These are phyloP conservation scores for Osedax frankpressi DNA, from an alignment of 2,888 invertebrate species.

Conservation along the genomic window DNA sequence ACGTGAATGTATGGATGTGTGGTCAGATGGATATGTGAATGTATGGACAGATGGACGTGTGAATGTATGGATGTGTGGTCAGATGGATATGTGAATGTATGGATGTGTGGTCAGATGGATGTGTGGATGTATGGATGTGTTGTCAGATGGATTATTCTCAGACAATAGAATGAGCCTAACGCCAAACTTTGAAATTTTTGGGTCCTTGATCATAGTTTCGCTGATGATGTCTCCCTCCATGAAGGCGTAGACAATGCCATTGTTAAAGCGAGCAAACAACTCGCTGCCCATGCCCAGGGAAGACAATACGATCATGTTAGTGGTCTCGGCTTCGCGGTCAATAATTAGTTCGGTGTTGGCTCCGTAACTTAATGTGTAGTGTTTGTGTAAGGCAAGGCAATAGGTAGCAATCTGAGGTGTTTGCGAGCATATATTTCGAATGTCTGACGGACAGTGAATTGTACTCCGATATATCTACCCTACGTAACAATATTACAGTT, in stretches of 20 bases:
- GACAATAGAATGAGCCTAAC: no score
- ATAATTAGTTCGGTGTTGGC: constrained; percentile 82
- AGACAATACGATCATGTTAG: constrained; percentile 52
- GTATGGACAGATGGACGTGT: background rate
- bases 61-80: background rate
- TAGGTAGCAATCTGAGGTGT: no score
- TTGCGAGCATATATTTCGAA: no score
- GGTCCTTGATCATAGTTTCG: constrained; percentile 34
- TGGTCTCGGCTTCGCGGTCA: constrained; percentile 64
- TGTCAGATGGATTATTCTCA: no score
- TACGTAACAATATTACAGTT: no score
- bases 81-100: background rate
- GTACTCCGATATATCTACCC: no score
- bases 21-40: background rate
- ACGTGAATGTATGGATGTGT: background rate
- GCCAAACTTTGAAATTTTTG: constrained; percentile 23
- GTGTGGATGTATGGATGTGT: background rate
- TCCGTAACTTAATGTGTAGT: no score
- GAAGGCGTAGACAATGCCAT: constrained; percentile 77
- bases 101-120: background rate
- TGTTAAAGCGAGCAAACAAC: constrained; percentile 77
- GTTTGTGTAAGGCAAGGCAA: no score
- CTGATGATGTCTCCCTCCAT: constrained; percentile 54
- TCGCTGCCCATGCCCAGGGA: constrained; percentile 65
- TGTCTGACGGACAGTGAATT: no score